These are phyloP conservation scores for Laterallus jamaicensis DNA, from an alignment of 2,113 vertebrate species.

Conservation along the genomic window DNA sequence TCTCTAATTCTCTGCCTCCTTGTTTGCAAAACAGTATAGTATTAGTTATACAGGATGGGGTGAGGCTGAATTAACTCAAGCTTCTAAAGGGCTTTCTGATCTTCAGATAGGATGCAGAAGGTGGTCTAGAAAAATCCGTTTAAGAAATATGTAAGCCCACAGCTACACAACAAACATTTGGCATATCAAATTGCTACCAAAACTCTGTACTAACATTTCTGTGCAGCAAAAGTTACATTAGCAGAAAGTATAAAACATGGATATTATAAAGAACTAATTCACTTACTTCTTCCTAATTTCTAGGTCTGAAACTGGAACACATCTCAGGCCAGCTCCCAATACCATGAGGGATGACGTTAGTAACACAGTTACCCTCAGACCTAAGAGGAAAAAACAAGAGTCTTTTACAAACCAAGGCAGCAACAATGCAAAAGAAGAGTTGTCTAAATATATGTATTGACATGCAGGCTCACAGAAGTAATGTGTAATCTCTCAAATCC, in stretches of 20 bases:
- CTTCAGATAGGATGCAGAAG: neutral
- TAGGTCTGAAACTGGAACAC: conserved; percentile 84
- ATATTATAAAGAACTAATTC: neutral
- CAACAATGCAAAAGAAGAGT: neutral
- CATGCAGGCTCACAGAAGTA: neutral
- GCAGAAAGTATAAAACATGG: neutral
- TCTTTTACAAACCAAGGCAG: conserved; percentile 13
- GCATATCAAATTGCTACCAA: neutral
- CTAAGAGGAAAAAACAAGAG: conserved; percentile 67
- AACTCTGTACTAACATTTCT: neutral
- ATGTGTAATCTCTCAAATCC: neutral
- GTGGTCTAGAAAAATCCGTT: neutral
- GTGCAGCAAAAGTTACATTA: neutral
- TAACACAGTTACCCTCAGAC: conserved; percentile 89
- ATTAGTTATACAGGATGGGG: neutral
- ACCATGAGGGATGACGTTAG: conserved; percentile 91
- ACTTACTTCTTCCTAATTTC: conserved; percentile 86
- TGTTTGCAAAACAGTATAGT: conserved; percentile 39
- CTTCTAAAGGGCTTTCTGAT: conserved; percentile 17
- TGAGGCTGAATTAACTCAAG: neutral
- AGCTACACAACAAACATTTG: neutral
- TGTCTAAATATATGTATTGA: neutral
- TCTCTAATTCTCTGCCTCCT: neutral
- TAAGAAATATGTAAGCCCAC: neutral
- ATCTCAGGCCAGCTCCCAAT: conserved; percentile 85